Conservation (phyloP, 2,113 vertebrate species). For the Scortum barcoo region DNA sequence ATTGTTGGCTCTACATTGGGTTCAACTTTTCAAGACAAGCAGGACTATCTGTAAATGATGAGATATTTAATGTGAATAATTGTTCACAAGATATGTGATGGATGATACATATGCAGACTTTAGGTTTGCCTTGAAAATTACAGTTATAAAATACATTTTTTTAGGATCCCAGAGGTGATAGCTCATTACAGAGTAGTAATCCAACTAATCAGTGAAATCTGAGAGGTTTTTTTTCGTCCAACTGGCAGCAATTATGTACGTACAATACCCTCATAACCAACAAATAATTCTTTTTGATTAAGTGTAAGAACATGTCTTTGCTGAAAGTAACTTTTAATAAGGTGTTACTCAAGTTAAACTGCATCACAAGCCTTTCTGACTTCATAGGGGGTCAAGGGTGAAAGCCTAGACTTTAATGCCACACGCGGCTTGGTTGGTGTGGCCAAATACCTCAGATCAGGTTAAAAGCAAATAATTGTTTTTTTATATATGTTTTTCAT, state of each 20-base stretch:
- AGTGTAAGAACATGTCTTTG: not conserved
- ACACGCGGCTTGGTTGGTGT: not conserved
- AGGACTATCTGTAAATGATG: not conserved
- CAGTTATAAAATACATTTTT: not conserved
- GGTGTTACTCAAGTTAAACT: not conserved
- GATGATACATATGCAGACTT: not conserved
- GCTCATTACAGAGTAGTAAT: not conserved
- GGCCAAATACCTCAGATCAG: not conserved
- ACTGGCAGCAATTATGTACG: not conserved
- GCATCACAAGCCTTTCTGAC: not conserved
- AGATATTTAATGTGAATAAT: not conserved
- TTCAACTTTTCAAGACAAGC: not conserved
- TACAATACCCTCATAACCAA: not conserved
- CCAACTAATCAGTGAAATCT: not conserved
- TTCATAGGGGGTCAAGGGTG: not conserved
- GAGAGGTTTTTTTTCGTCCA: not conserved
- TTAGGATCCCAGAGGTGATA: not conserved
- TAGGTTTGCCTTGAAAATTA: not conserved
- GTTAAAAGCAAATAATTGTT: slow-evolving; percentile 30
- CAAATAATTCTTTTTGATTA: not conserved
- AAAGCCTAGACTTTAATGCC: not conserved
- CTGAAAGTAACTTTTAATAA: not conserved
- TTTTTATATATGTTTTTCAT: not conserved
- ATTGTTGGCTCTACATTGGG: not conserved
- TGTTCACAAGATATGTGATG: not conserved